Evolutionary conservation across 2,797 vertebrate species (phyloP), one percentile per base, ranked within the genome.

Genomic region (Pseudochaenichthys georgianus): DNA sequence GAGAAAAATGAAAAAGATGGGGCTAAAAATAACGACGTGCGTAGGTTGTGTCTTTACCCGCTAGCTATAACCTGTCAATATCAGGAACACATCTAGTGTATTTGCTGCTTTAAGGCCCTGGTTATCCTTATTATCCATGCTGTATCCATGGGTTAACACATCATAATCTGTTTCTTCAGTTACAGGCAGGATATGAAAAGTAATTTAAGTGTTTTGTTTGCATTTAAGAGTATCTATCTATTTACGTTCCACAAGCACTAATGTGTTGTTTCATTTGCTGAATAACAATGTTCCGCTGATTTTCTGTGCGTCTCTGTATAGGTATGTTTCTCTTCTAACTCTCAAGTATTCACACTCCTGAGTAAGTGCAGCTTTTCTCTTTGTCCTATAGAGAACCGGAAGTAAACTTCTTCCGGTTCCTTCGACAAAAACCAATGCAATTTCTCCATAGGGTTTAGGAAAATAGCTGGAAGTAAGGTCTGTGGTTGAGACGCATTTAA

Each of bases 1-100:
- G 2, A 21, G 21, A 21, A 21, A 21, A 21, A 23, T 53, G 13
- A 42, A 17, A 73, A 53, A 57, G 19, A 21, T 38, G n/a, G 31
- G 38, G 50, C 51, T 64, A 51, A 72, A 73, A 73, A 66, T 60
- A 62, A 31, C 43, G 12, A 70, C 54, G 53, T 50, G 16, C 0
- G 13, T 57, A 11, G 60, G 42, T 12, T 73, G 28, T 19, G 4
- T 48, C 13, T 68, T n/a, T 42, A 15, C 41, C 53, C 41, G 43
- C 54, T 62, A 12, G 38, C 23, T 74, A 31, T 23, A 42, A 72
- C 12, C 15, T 48, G n/a, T 15, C 0, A 2, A 64, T 53, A 42
- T 9, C 38, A 23, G 13, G n/a, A 47, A 55, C 28, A 23, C 9
- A 71, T 41, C 4, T 2, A 54, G 15, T 50, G 0, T 0, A 9